Percentiles rank a stretch among this genome's conserved stretches.
Conservation (phyloP, 2,888 invertebrate genomes). For the Drosophila algonquin region DNA sequence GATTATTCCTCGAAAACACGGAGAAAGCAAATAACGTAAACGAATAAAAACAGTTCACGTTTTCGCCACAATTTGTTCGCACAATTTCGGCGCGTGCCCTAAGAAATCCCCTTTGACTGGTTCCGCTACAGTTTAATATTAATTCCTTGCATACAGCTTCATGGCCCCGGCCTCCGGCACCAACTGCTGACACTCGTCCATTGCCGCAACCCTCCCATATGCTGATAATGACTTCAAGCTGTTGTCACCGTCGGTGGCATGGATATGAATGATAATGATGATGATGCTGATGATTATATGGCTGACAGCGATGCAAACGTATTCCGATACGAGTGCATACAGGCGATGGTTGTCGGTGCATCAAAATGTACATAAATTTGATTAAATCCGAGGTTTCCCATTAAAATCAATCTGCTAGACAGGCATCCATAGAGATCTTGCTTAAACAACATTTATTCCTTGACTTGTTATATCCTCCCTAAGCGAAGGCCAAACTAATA, state of each 20-base stretch:
- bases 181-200: conserved; percentile 17
- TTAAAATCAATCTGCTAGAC: conserved; percentile 8
- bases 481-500: too few relatives aligned
- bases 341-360: conserved; percentile 17
- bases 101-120: neutral
- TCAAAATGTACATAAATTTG: conserved; percentile 7
- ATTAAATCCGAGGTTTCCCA: neutral
- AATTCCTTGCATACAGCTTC: conserved; percentile 62
- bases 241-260: conserved; percentile 33
- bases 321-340: conserved; percentile 2
- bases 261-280: conserved; percentile 17
- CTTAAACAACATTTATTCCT: too few relatives aligned
- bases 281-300: conserved; percentile 29
- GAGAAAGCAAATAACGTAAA: neutral
- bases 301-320: conserved; percentile 21
- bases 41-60: conserved; percentile 32
- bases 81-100: neutral
- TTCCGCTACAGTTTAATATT: conserved; percentile 32
- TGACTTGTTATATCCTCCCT: too few relatives aligned
- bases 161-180: conserved; percentile 50
- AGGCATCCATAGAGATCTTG: neutral
- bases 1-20: neutral
- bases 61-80: conserved; percentile 10
- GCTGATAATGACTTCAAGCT: conserved; percentile 51
- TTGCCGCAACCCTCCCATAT: neutral